Evolutionary conservation across 2,888 invertebrate species (phyloP), one percentile per base, ranked within the genome.

Genomic region (Sclerodermus sp.): DNA sequence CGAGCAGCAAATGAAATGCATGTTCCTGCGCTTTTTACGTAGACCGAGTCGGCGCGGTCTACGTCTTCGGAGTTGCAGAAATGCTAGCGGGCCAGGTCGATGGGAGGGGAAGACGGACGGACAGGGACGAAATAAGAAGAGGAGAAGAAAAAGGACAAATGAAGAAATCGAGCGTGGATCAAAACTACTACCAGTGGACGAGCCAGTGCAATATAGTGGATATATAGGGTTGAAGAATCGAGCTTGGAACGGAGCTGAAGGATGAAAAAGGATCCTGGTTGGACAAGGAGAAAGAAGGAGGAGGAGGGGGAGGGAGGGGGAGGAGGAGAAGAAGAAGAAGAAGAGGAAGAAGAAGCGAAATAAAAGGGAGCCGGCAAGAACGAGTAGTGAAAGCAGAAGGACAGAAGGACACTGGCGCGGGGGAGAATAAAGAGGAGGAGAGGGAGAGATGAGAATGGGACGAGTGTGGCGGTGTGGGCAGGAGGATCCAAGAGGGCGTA

Each of bases 1-100:
- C 62, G 70, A 73, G 71, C 69, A 72, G 66, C 68, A 64, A 60
- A 62, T 65, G 69, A 73, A 68, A 67, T 66, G 70, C 70, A 68
- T 73, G 23, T 71, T 72, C 71, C 66, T 70, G 71, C 67, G 70
- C 42, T 50, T 55, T 54, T 54, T 55, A 51, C 42, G 47, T 18
- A 31, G 17, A 10, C 37, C 30, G 47, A 16, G n/a, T 37, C 42
- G 50, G 41, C 67, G 70, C 42, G 47, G 54, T 54, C 50, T 55
- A 51, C 42, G 47, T 18, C 31, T 17, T 8, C 37, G 29, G 47
- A 16, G n/a, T 37, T 41, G 50, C 37, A 34, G n/a, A 14, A 34
- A 14, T 4, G 5, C 34, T 12, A 12, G 14, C 12, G 10, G 34
- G 14, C 5, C 10, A 34, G 34, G 12, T 12, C 34, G 14, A 34